Base-by-base conservation (phyloP, 2,113 vertebrate species). In the Syngnathus scovelli region DNA sequence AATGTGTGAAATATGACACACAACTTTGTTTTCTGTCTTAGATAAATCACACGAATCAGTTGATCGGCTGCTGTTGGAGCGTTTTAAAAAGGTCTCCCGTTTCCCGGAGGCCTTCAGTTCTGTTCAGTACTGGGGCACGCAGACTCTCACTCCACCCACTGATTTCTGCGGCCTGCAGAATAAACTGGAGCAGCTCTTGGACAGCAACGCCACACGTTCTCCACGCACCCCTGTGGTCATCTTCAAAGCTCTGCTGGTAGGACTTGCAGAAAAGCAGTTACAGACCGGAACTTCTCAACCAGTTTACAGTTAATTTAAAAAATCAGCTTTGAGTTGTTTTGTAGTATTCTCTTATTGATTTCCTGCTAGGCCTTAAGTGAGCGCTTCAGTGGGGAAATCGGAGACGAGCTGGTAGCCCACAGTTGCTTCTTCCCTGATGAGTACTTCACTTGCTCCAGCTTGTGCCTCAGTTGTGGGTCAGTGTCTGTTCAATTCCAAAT, bases 351-450 rank as follows among this genome's bases (percentile, higher is more conserved):
- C 0, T 70, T 6, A 10, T 59, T 72, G 37, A 49, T 76, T 71
- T 64, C 54, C 13, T 48, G 44, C 1, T 83, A 97, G 97, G 96
- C 97, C n/a, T 64, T 99, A 77, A 99, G 96, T 38, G 96, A 99
- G 75, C 94, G 96, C 64, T 99, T 99, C 83, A 96, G 93, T 63
- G 97, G 96, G 41, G 96, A 99, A 77, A 99, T 99, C 58, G 86
- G 94, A 0, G 95, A 96, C 82, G 96, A 98, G 72, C 91, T 95
- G 72, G 93, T 95, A 76, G 92, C 93, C 3, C 94, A 96, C 78
- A 98, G 94, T 87, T 98, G 95, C 76, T 99, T 99, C 81, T 99
- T 99, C 73, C 97, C 97, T 10, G 97, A 99, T 72, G 97, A 99
- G 75, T 99, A 99, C 89, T 99, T 99, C 88, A 99, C 96, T 63